Percentiles rank a stretch among this genome's conserved stretches.
phyloP scores from a whole-genome alignment of 2,113 vertebrate genomes.

The Podilymbus podiceps region DNA sequence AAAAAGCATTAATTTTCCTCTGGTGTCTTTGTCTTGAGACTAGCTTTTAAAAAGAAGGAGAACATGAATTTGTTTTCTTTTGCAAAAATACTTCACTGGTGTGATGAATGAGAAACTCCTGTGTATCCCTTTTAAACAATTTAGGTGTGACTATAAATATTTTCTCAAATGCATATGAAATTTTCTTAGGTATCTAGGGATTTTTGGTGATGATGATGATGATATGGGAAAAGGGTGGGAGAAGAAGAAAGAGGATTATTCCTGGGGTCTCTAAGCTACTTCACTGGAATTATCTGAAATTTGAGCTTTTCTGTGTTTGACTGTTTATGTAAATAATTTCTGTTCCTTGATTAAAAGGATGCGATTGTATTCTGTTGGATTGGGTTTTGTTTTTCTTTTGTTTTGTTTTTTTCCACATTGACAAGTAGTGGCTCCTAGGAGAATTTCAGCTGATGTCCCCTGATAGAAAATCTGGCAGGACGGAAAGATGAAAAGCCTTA shows the following conservation, averaged over 20 bases:
- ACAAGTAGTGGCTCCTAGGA: neutral
- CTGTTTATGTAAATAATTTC: neutral
- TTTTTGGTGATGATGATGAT: neutral
- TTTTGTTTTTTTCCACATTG: neutral
- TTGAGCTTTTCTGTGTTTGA: neutral
- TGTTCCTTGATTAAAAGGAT: neutral
- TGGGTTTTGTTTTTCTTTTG: too few species aligned
- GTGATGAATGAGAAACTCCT: neutral
- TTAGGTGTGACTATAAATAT: neutral
- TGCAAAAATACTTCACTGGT: neutral
- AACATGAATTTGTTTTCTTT: neutral
- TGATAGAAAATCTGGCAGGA: neutral
- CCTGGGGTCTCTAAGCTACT: neutral
- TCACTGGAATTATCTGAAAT: neutral
- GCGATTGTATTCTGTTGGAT: neutral
- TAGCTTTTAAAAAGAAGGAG: neutral
- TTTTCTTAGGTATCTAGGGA: neutral
- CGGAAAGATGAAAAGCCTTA: neutral
- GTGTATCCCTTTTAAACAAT: neutral
- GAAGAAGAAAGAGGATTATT: neutral
- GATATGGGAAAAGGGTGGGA: neutral
- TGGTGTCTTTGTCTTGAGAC: neutral
- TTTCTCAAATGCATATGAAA: neutral
- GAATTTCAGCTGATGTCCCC: neutral
- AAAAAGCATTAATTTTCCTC: neutral